Evolutionary conservation across 2,888 invertebrate species (phyloP), one percentile per base, ranked within the genome.

Genomic region (Campoplex capitator): DNA sequence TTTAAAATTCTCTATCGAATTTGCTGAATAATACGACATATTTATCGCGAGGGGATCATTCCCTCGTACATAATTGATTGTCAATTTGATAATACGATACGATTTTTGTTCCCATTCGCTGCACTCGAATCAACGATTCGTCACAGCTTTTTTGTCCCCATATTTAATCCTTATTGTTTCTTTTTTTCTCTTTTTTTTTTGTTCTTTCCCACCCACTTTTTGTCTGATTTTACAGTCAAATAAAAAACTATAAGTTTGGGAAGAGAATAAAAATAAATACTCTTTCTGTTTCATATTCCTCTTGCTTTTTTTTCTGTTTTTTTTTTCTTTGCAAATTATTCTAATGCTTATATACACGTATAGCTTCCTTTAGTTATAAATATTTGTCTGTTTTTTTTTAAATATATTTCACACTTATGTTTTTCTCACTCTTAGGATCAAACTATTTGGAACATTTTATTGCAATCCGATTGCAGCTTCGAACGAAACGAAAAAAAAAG

Each of bases 101-200:
- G 23, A 23, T 82, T 78, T 82, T 85, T 85, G 85, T 85, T 85
- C 85, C 85, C 85, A 82, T 68, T n/a, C 16, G 58, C 82, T 82
- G 71, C 56, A 51, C 70, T 74, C 35, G 74, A 82, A n/a, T 75
- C 58, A 58, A 79, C 42, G 3, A 58, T 13, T 54, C 65, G 73
- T 73, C 42, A 35, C 45, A 54, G 38, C 54, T 58, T 35, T 58
- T 77, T 32, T 67, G 62, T 45, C 68, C 32, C 58, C 23, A 51
- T 77, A 73, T 54, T 18, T 48, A n/a, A 9, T 16, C 48, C 42
- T 32, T 62, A 6, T 42, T 58, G 38, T 38, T 38, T 6, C 38
- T 45, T 75, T 62, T 23, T 23, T 23, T 23, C n/a, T n/a, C n/a
- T n/a, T n/a, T n/a, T 45, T 75, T 62, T 23, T 23, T 23, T 23